A percentile compares a stretch with the other conserved stretches of the same genome.
Conservation (phyloP, 2,888 invertebrate species). For the Euphydryas editha region DNA sequence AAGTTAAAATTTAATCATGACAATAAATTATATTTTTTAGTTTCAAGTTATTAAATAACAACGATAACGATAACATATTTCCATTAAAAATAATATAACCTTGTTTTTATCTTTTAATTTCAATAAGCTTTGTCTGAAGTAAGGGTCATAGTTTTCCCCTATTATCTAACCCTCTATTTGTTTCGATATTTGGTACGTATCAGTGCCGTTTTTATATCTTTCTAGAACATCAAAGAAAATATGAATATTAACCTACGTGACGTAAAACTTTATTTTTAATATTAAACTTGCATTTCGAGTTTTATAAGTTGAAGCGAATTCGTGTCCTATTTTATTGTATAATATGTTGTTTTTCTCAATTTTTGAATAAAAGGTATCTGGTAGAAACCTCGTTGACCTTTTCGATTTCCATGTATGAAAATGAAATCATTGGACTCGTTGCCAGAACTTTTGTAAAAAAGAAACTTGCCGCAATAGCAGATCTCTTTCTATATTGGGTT, state of each 20-base stretch:
- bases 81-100: no score
- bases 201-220: neutral
- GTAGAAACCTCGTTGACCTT: neutral
- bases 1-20: no score
- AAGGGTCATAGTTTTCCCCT: neutral
- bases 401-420: neutral
- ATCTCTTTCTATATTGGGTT: no score
- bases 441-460: neutral
- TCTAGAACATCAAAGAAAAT: neutral
- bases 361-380: neutral
- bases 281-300: neutral
- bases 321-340: neutral
- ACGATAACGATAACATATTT: no score
- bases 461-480: neutral
- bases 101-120: no score
- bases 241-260: neutral
- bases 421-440: neutral
- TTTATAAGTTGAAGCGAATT: neutral
- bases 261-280: constrained; percentile 3
- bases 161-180: neutral
- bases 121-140: no score
- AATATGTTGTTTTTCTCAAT: neutral
- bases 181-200: neutral
- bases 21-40: no score
- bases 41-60: no score